Percentiles rank a stretch among this genome's conserved stretches.
Evolutionary conservation across 1,140 invertebrate species (phyloP).

Genomic region (Drosophila baimaii): DNA sequence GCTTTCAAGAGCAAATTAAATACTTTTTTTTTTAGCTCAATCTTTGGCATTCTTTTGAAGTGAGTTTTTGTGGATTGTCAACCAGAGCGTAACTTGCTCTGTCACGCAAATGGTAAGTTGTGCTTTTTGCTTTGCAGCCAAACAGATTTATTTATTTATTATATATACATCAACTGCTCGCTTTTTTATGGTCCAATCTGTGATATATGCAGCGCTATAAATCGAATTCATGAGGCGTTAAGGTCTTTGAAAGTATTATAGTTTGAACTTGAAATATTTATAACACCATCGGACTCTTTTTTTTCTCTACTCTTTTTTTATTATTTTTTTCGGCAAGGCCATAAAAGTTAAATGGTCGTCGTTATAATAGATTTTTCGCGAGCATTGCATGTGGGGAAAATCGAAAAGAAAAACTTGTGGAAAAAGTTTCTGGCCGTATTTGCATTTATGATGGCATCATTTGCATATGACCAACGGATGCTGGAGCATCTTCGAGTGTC

Average conservation of each 20-base stretch:
- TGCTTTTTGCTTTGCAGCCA: slow-evolving; percentile 15
- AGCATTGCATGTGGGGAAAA: slow-evolving; percentile 36
- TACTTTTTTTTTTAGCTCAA: slow-evolving; percentile 29
- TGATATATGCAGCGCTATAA: slow-evolving; percentile 58
- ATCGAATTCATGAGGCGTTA: slow-evolving; percentile 73
- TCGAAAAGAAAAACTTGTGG: slow-evolving; percentile 43
- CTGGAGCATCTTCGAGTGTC: slow-evolving; percentile 18
- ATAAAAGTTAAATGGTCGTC: slow-evolving; percentile 51
- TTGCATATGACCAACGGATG: slow-evolving; percentile 53
- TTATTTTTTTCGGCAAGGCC: slow-evolving; percentile 22
- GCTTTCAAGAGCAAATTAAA: slow-evolving; percentile 61
- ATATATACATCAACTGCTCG: slow-evolving; percentile 6
- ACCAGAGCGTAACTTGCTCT: slow-evolving; percentile 74
- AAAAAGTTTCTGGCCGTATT: slow-evolving; percentile 54
- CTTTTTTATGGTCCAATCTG: slow-evolving; percentile 34
- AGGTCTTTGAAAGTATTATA: slow-evolving; percentile 62
- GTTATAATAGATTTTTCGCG: slow-evolving; percentile 41
- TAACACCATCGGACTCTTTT: slow-evolving; percentile 19
- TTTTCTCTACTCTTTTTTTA: not conserved
- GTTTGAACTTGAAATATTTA: slow-evolving; percentile 76
- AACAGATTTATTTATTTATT: slow-evolving; percentile 27
- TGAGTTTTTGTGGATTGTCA: slow-evolving; percentile 46
- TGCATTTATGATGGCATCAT: slow-evolving; percentile 69
- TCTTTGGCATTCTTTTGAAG: slow-evolving; percentile 29
- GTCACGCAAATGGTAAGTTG: slow-evolving; percentile 62